Percentiles rank a stretch among this genome's conserved stretches.
Evolutionary conservation across 1,140 invertebrate genomes (phyloP).

Genomic region (Heterodera carotae): DNA sequence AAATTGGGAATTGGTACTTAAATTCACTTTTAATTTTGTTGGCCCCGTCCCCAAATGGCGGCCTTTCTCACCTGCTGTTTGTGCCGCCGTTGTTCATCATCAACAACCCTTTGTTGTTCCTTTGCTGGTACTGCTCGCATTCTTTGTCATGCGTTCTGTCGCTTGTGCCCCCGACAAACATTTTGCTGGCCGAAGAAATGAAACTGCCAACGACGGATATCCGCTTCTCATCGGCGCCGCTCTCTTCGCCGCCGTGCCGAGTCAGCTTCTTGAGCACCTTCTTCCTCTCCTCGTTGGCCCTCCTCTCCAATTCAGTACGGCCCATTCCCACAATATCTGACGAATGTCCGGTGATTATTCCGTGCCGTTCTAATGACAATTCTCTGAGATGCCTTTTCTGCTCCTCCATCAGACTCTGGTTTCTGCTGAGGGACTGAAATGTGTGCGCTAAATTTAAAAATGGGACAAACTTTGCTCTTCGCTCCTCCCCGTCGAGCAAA

Average conservation of each 20-base stretch:
- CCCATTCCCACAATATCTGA: constrained; percentile 23
- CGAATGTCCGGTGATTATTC: constrained; percentile 33
- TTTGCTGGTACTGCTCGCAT: too few relatives aligned
- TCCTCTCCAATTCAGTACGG: constrained; percentile 31
- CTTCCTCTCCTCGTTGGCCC: constrained; percentile 38
- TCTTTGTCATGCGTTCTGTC: background rate
- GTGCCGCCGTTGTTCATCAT: too few relatives aligned
- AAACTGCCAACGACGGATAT: background rate
- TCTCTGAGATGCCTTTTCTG: constrained; percentile 34
- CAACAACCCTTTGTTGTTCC: too few relatives aligned
- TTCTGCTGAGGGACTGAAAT: background rate
- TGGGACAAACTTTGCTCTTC: background rate
- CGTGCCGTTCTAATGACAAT: constrained; percentile 49
- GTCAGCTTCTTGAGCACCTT: constrained; percentile 35
- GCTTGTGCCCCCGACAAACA: constrained; percentile 6
- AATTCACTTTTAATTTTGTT: constrained; percentile 5
- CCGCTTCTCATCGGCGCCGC: constrained; percentile 9
- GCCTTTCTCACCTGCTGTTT: background rate
- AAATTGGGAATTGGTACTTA: constrained; percentile 7
- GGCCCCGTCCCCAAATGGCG: too few relatives aligned
- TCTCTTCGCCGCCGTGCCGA: constrained; percentile 1
- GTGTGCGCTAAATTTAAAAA: background rate
- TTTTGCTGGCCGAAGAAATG: constrained; percentile 7
- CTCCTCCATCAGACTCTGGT: background rate
- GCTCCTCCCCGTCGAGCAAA: constrained; percentile 32